Percentiles rank a stretch among this genome's conserved stretches.
Evolutionary conservation across 2,113 vertebrate species (phyloP).

Genomic region (Fukomys damarensis): DNA sequence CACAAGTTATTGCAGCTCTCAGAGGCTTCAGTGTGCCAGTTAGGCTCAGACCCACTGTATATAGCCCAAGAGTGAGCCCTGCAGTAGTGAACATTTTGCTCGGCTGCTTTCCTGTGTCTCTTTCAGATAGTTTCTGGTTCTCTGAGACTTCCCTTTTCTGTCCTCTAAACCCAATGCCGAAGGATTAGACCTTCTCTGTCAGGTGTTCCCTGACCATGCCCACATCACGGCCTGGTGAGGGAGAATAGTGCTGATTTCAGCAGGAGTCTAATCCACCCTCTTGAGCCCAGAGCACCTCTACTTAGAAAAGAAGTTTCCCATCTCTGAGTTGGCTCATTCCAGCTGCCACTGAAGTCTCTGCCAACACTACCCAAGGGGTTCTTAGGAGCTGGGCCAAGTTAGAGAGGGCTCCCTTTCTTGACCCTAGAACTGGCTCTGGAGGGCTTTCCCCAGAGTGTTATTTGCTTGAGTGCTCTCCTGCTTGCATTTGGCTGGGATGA

Average conservation of each 20-base stretch:
- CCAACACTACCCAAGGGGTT: background rate
- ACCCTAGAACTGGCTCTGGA: background rate
- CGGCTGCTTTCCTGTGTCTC: background rate
- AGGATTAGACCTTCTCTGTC: background rate
- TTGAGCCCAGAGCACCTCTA: background rate
- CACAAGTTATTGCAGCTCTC: background rate
- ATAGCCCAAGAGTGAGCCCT: background rate
- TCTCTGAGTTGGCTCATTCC: background rate
- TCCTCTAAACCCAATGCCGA: background rate
- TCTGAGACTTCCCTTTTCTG: background rate
- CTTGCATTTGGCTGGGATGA: background rate
- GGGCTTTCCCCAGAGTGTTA: background rate
- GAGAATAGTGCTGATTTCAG: background rate
- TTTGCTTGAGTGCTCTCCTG: background rate
- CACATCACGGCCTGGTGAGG: background rate
- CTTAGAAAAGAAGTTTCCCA: background rate
- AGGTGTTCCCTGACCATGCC: background rate
- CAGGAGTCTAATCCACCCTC: background rate
- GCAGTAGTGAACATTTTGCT: background rate
- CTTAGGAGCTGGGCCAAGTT: background rate
- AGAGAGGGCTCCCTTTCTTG: background rate
- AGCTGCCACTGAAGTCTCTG: background rate
- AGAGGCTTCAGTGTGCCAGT: background rate
- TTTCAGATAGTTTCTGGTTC: background rate
- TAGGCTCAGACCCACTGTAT: no score